Conservation (phyloP, 2,888 invertebrate species). For the Auanema freiburgensis region DNA sequence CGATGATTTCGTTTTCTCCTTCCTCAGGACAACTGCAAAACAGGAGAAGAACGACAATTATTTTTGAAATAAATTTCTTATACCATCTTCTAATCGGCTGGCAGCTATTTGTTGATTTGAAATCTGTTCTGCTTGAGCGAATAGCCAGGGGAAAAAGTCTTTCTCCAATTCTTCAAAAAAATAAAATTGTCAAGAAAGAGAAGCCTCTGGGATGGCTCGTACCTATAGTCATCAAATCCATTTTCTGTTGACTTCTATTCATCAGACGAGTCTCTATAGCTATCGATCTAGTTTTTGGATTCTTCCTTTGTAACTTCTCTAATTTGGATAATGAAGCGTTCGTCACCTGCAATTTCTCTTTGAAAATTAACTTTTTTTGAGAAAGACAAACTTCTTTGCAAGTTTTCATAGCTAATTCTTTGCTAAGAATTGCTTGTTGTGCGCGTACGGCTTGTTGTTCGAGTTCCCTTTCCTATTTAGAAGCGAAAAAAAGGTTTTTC, state of each 20-base stretch:
- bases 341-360: slow-evolving; percentile 18
- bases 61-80: no score
- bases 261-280: slow-evolving; percentile 40
- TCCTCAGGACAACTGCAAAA: no score
- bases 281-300: slow-evolving; percentile 29
- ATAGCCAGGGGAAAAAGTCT: slow-evolving; percentile 58
- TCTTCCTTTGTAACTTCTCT: slow-evolving; percentile 22
- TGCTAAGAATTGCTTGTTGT: slow-evolving; percentile 9
- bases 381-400: slow-evolving; percentile 25
- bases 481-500: not conserved
- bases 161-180: slow-evolving; percentile 48
- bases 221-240: slow-evolving; percentile 34
- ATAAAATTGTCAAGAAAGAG: not conserved
- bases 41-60: no score
- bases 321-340: slow-evolving; percentile 25
- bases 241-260: slow-evolving; percentile 26
- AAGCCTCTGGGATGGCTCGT: not conserved
- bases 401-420: slow-evolving; percentile 18
- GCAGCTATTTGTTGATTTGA: no score
- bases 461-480: slow-evolving; percentile 14
- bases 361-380: slow-evolving; percentile 2
- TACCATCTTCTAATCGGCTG: no score
- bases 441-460: not conserved
- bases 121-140: slow-evolving; percentile 40
- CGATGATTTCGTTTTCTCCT: no score